A percentile compares a stretch with the other conserved stretches of the same genome.
Conservation (phyloP, 2,797 vertebrate genomes). For the Lacerta bilineata region DNA sequence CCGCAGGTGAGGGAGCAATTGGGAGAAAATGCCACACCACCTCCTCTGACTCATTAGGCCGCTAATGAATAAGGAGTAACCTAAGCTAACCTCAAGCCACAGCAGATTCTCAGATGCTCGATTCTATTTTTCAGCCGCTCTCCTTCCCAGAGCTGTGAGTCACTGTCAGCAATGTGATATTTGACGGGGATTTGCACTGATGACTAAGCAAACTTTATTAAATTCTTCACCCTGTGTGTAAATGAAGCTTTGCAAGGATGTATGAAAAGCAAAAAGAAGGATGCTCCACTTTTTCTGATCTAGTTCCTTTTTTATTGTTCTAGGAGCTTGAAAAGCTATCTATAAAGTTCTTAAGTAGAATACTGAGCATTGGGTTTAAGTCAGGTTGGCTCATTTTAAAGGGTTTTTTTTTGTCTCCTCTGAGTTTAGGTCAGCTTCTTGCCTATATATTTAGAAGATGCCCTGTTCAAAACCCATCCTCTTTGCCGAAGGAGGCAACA, state of each 20-base stretch:
- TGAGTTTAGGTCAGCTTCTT: constrained; percentile 32
- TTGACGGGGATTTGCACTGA: constrained; percentile 66
- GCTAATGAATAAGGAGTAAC: background rate
- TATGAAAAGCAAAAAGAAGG: constrained; percentile 23
- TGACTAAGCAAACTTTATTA: constrained; percentile 71
- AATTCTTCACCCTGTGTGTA: constrained; percentile 58
- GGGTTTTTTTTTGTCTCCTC: fast-evolving
- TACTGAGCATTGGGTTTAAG: constrained; percentile 21
- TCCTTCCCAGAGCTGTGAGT: constrained; percentile 66
- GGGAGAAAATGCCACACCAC: background rate
- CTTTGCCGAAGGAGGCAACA: constrained; percentile 55
- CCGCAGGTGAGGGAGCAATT: background rate
- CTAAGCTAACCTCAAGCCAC: constrained; percentile 29
- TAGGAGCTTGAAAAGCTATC: constrained; percentile 27
- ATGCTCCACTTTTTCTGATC: constrained; percentile 29
- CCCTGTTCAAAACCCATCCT: constrained; percentile 49
- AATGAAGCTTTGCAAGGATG: constrained; percentile 58
- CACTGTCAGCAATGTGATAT: constrained; percentile 66
- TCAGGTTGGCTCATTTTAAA: constrained; percentile 39
- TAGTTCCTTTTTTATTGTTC: constrained; percentile 34
- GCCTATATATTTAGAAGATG: constrained; percentile 48
- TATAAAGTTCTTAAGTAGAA: constrained; percentile 33
- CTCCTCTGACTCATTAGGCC: background rate
- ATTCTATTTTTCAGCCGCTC: constrained; percentile 42
- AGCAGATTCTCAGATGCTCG: constrained; percentile 19